These are phyloP conservation scores for Osmoderma eremita DNA, from an alignment of 2,888 invertebrate genomes.

Conservation along the genomic window DNA sequence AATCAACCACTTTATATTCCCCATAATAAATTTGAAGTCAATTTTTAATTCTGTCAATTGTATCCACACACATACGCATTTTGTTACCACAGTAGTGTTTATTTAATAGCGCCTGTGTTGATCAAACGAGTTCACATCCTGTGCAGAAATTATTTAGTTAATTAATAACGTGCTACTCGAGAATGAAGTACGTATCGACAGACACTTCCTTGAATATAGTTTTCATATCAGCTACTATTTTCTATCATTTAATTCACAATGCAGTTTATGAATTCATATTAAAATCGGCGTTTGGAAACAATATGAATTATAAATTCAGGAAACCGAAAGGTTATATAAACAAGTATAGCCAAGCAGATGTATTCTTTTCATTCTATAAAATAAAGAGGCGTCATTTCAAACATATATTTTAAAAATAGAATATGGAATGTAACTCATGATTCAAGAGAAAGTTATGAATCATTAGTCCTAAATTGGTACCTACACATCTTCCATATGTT, in stretches of 20 bases:
- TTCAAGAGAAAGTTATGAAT: no score
- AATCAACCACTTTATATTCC: neutral
- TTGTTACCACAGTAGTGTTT: constrained; percentile 18
- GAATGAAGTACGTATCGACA: constrained; percentile 24
- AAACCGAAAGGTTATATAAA: no score
- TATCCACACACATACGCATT: constrained; percentile 9
- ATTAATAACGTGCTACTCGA: constrained; percentile 17
- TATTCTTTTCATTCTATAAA: no score
- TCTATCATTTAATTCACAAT: constrained; percentile 8
- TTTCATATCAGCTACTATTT: constrained; percentile 8
- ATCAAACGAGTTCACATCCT: constrained; percentile 28
- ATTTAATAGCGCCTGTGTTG: constrained; percentile 12
- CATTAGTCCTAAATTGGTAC: no score
- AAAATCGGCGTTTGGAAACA: no score
- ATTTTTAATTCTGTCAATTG: constrained; percentile 13
- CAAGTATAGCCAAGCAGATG: no score
- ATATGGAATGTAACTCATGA: no score
- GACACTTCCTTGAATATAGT: constrained; percentile 24
- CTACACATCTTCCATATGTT: no score
- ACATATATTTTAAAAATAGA: no score
- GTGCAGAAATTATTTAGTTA: constrained; percentile 32
- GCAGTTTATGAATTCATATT: no score
- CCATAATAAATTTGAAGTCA: neutral
- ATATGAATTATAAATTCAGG: no score
- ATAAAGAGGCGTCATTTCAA: no score